Conservation (phyloP, 2,113 vertebrate species). For the Odontesthes bonariensis region DNA sequence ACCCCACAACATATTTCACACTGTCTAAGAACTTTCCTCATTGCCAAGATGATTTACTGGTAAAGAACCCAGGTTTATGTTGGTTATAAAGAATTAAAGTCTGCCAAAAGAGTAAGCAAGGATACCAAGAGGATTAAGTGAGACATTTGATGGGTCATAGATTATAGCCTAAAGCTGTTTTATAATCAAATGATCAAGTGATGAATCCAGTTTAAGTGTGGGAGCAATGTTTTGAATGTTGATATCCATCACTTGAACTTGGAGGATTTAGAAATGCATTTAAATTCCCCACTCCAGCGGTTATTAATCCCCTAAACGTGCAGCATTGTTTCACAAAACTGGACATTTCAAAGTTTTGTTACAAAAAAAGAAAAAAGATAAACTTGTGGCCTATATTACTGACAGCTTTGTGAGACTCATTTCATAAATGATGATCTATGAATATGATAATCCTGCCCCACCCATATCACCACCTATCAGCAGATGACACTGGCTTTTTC, state of each 20-base stretch:
- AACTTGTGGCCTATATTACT: background rate
- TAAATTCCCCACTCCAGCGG: no score
- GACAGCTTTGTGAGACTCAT: background rate
- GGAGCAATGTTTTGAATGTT: no score
- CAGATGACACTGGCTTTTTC: no score
- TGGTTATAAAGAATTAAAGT: slow-evolving; percentile 52
- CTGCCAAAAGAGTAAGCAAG: slow-evolving; percentile 21
- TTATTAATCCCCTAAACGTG: no score
- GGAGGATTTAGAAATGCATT: no score
- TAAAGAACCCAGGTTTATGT: slow-evolving; percentile 38
- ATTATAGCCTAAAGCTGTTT: slow-evolving; percentile 1
- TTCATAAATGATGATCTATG: background rate
- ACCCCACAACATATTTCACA: slow-evolving; percentile 42
- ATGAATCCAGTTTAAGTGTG: no score
- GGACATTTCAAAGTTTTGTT: no score
- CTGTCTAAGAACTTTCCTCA: slow-evolving; percentile 20
- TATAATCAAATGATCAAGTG: background rate
- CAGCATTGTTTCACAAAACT: no score
- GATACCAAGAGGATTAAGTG: slow-evolving; percentile 18
- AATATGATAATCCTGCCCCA: no score
- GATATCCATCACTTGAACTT: no score
- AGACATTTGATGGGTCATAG: background rate
- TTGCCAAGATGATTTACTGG: slow-evolving; percentile 56
- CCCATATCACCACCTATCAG: no score
- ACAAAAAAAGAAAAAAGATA: background rate